Base-by-base conservation (phyloP, 2,113 vertebrate genomes). In the Pomatorhinus ruficollis region DNA sequence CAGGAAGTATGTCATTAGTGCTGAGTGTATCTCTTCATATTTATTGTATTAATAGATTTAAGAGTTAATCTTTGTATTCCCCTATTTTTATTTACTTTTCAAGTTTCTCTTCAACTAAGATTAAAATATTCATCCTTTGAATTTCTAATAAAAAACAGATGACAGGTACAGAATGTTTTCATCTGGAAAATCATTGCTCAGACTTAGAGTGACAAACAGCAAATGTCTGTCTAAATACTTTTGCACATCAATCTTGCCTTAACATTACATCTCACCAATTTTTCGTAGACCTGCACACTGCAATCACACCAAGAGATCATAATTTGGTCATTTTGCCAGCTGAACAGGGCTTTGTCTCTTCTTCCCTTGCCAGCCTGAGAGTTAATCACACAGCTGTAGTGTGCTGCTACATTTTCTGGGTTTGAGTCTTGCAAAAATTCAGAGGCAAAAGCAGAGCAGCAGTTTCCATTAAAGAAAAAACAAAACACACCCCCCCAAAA, bases 181-280 rank as follows among this genome's bases (percentile, higher is more conserved):
- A 83, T 96, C 97, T 93, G 82, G 65, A 87, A 90, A 95, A 52
- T 53, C 82, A 85, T 87, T 83, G 71, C 78, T 97, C 66, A 82
- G 54, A 59, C 79, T 92, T 83, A 71, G 4, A 30, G 72, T 95
- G 94, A 96, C 84, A 96, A 97, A 97, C 47, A 90, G 53, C 53
- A 30, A 68, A 60, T 66, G 65, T 83, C 87, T 52, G 28, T 90
- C 45, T 50, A 75, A 91, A 83, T 20, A 16, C 74, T 90, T 68
- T 83, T 77, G 59, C 20, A 68, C 57, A 83, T 96, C 77, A 33
- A n/a, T 97, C 94, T 97, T 68, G 40, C 80, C 82, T 86, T 69
- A 80, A 63, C 49, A 57, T 85, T 76, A 40, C 35, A n/a, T 65
- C 68, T 24, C 63, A 33, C 40, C 60, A 28, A 64, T 30, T 60